These are phyloP conservation scores for Coluber constrictor DNA, from an alignment of 2,797 vertebrate genomes.

Conservation along the genomic window DNA sequence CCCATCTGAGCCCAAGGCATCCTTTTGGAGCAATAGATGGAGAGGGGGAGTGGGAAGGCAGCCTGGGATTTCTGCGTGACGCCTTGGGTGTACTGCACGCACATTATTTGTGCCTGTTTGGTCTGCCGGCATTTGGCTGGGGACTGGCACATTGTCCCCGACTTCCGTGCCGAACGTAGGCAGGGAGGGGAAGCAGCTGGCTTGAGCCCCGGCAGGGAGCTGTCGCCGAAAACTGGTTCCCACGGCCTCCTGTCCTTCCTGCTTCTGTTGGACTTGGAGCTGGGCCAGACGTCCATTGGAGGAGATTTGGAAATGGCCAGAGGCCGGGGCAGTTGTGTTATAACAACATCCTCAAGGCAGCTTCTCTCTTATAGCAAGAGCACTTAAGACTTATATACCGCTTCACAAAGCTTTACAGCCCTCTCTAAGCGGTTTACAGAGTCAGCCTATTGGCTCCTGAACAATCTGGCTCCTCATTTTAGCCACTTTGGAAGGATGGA, in stretches of 20 bases:
- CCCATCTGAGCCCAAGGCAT: not conserved
- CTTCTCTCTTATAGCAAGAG: not conserved
- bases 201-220: accelerated
- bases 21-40: not conserved
- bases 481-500: no score
- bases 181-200: not conserved
- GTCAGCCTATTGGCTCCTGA: no score
- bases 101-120: accelerated
- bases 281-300: conserved; percentile 14
- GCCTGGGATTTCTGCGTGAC: not conserved
- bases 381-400: no score
- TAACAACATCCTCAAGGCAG: not conserved
- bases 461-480: no score
- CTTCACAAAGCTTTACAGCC: no score
- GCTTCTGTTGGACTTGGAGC: not conserved
- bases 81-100: not conserved
- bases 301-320: not conserved
- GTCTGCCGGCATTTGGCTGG: not conserved
- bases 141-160: accelerated
- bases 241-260: conserved; percentile 58
- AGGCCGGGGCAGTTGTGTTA: accelerated
- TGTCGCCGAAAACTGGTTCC: conserved; percentile 25
- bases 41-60: not conserved
- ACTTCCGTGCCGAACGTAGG: accelerated
- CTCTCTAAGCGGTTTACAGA: no score